Base-by-base conservation (phyloP, 2,888 invertebrate genomes). In the Xylophagus ater region DNA sequence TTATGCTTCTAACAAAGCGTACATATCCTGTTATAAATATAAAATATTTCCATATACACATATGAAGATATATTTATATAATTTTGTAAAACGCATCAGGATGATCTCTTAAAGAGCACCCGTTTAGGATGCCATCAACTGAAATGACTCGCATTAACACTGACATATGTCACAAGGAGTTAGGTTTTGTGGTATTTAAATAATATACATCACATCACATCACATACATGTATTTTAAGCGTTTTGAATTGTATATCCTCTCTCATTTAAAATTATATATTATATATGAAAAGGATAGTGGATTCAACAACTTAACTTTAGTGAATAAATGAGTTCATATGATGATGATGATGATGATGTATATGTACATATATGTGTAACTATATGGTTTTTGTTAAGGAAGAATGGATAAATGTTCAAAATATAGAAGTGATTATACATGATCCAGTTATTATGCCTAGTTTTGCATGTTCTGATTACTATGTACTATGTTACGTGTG, bases 161-260 rank as follows among this genome's bases (percentile, higher is more conserved):
- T 38, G 44, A 41, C 44, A 36, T 44, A 36, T 44, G 41, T 44
- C 44, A 41, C 32, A 29, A 18, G 28, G 39, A 41, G 41, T 44
- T 44, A 39, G 32, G 44, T 34, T 36, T 41, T n/a, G 44, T 24
- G 41, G 44, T 38, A 19, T 12, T 7, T n/a, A 19, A 19, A 10
- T 26, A 26, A 26, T 26, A 26, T 4, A n/a, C 7, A 26, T n/a
- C 5, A 26, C 26, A 5, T 12, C 9, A 26, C n/a, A 8, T 8
- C n/a, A n/a, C 12, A n/a, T 12, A 5, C 26, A 12, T 12, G 7
- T 12, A 12, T 9, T 26, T 26, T 13, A 9, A 12, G 26, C 13
- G 5, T 10, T n/a, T n/a, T n/a, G n/a, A n/a, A n/a, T n/a, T n/a
- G n/a, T n/a, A n/a, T n/a, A n/a, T n/a, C n/a, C n/a, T n/a, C n/a